Conservation (phyloP, 2,113 vertebrate genomes). For the Lepisosteus oculatus region DNA sequence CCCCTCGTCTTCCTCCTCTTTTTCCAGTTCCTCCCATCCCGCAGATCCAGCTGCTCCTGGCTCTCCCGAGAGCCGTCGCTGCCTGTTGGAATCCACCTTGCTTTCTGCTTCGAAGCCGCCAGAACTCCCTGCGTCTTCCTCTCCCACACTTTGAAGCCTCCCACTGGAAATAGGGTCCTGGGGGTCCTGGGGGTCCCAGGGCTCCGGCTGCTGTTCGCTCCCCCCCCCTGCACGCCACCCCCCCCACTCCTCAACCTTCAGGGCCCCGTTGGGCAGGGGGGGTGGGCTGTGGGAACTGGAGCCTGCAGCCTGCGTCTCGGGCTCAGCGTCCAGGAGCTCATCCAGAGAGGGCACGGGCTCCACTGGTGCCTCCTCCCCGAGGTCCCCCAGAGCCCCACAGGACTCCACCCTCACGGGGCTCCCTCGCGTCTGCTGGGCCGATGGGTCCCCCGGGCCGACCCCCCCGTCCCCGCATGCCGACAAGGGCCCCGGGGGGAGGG, state of each 20-base stretch:
- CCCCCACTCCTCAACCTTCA: neutral
- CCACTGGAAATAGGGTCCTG: neutral
- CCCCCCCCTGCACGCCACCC: neutral
- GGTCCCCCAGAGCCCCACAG: constrained; percentile 3
- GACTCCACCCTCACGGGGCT: constrained; percentile 15
- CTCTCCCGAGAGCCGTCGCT: too few relatives aligned
- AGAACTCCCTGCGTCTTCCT: neutral
- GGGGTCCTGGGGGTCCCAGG: neutral
- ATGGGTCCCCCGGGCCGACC: neutral
- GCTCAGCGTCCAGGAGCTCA: constrained; percentile 1
- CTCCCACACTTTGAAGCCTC: neutral
- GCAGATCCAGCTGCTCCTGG: too few relatives aligned
- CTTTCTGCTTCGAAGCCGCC: neutral
- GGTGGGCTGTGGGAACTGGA: neutral
- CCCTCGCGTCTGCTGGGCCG: neutral
- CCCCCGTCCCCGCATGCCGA: neutral
- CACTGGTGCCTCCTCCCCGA: constrained; percentile 10
- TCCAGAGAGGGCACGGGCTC: neutral
- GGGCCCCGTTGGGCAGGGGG: neutral
- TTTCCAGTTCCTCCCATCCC: neutral
- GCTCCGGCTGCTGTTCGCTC: neutral
- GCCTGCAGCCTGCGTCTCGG: neutral
- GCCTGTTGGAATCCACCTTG: neutral
- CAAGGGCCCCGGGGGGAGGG: neutral
- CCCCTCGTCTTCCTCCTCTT: neutral